Base-by-base conservation (phyloP, 1,140 invertebrate species). In the Artemia franciscana region DNA sequence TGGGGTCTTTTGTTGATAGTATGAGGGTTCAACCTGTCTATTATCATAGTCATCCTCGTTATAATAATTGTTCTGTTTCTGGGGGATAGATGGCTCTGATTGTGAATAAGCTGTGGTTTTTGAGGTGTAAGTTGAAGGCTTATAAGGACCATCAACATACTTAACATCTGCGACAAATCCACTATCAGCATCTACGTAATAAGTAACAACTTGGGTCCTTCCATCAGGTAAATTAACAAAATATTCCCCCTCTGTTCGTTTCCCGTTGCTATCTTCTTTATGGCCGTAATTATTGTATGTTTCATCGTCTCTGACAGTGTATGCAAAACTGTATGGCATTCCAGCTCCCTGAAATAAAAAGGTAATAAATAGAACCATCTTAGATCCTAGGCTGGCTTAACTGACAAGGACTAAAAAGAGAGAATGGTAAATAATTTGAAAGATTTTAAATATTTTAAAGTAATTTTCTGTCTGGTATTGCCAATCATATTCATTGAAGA, bases 221-320 rank as follows among this genome's bases (percentile, higher is more conserved):
- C 67, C 67, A 57, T 67, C 67, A 26, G 67, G 66, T 18, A 67
- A 64, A 24, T 60, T 51, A 5, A 67, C 67, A n/a, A 59, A 58
- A 57, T 67, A 67, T 23, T 51, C 51, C 5, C 67, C 67, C 24
- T 62, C 57, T n/a, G 67, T 67, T 62, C 62, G 60, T 60, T 66
- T 60, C 9, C 67, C 67, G 24, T 64, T 62, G 9, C 67, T 60
- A 12, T 27, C 21, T 58, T 67, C 67, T 51, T 66, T 58, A 21
- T 65, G 64, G 24, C 66, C 67, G 39, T 66, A 67, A 58, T 67
- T 63, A 23, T 56, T 61, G 5, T 61, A 62, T 4, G 64, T 30
- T 26, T 67, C 62, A 30, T 67, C 61, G 39, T 67, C 67, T 59
- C 66, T 64, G 12, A 67, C 64, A 18, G 27, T 30, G 61, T 65